Evolutionary conservation across 2,888 invertebrate genomes (phyloP).

Genomic region (Brenthis daphne): DNA sequence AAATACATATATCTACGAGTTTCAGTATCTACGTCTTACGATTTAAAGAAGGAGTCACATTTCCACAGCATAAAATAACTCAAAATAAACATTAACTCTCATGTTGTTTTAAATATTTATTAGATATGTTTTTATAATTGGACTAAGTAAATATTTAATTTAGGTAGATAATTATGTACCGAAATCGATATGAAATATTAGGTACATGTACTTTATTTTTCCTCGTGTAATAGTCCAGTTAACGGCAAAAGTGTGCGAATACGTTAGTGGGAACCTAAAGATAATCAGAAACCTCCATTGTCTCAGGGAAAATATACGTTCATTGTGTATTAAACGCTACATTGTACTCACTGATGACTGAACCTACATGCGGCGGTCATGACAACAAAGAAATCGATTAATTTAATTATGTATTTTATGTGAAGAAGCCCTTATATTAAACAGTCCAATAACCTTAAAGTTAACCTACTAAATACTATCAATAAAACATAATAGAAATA

Average conservation of each 20-base stretch:
- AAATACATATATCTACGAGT: too few species aligned
- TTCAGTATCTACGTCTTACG: too few species aligned
- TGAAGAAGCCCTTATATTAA: background rate
- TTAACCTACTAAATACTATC: too few species aligned
- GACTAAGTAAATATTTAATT: too few species aligned
- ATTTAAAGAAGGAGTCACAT: too few species aligned
- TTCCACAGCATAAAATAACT: too few species aligned
- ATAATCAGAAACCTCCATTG: constrained; percentile 70
- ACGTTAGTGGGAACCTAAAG: constrained; percentile 66
- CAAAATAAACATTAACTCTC: too few species aligned
- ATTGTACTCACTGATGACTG: background rate
- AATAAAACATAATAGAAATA: too few species aligned
- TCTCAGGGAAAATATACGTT: constrained; percentile 60
- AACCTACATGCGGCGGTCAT: background rate
- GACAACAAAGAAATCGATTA: constrained; percentile 12
- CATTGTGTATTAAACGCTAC: constrained; percentile 43
- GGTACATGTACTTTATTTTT: background rate
- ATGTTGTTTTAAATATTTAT: too few species aligned
- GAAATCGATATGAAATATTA: too few species aligned
- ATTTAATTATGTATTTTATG: constrained; percentile 2
- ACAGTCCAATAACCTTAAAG: background rate
- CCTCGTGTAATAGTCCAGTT: constrained; percentile 50
- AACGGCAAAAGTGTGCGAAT: constrained; percentile 75
- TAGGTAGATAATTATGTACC: too few species aligned
- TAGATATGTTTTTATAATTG: too few species aligned